Evolutionary conservation across 2,888 invertebrate species (phyloP).

Genomic region (Hyalella azteca): DNA sequence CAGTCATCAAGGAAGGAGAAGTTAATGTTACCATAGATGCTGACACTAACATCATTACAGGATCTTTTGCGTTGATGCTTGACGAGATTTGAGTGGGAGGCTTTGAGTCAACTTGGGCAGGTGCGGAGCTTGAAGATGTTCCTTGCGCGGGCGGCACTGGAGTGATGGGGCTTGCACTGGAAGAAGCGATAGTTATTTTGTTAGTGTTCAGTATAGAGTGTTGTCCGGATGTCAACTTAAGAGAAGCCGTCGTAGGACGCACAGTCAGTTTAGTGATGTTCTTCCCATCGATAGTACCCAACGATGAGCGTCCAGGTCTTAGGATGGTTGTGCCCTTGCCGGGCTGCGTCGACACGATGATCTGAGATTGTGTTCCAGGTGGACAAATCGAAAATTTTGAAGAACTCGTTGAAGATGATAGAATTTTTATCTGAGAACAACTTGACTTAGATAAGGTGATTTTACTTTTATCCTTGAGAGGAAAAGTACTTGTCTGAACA

Average conservation of each 20-base stretch:
- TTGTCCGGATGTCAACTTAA: neutral
- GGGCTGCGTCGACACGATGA: neutral
- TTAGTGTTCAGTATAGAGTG: neutral
- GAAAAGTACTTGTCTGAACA: neutral
- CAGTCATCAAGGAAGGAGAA: constrained; percentile 1
- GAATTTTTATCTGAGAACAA: neutral
- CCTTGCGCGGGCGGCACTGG: neutral
- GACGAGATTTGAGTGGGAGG: neutral
- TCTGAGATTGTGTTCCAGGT: neutral
- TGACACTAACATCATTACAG: neutral
- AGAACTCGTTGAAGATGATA: neutral
- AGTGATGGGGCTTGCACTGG: neutral
- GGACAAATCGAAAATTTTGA: neutral
- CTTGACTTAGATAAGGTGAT: neutral
- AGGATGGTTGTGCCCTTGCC: constrained; percentile 16
- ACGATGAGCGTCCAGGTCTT: neutral
- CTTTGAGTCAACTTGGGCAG: neutral
- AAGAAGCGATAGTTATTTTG: constrained; percentile 12
- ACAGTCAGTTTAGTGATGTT: constrained; percentile 18
- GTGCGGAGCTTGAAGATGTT: neutral
- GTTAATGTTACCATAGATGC: neutral
- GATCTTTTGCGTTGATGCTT: neutral
- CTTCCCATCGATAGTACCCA: constrained; percentile 8
- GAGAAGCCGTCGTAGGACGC: neutral
- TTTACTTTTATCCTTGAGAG: neutral